Conservation (phyloP, 2,797 vertebrate species). For the Oryzias sinensis region DNA sequence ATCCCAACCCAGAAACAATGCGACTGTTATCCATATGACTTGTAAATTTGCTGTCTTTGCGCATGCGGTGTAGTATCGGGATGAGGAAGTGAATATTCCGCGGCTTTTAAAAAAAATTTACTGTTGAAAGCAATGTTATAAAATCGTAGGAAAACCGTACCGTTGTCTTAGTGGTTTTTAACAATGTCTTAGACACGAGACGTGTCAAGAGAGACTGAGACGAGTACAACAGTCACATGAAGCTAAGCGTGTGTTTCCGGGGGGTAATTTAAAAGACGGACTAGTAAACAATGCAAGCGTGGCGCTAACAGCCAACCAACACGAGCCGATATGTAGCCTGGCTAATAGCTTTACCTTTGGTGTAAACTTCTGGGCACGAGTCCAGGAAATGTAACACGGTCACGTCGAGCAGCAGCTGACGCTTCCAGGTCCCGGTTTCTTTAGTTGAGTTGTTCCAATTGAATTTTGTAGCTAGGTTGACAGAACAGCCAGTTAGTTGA, state of each 20-base stretch:
- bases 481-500: neutral
- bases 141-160: no score
- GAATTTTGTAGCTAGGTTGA: no score
- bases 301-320: slow-evolving; percentile 1
- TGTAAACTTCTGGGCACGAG: slow-evolving; percentile 16
- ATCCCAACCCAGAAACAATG: neutral
- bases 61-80: neutral
- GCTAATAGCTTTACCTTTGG: neutral
- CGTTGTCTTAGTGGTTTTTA: no score
- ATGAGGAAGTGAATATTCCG: slow-evolving; percentile 40
- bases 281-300: slow-evolving; percentile 52
- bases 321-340: neutral
- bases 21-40: slow-evolving; percentile 24
- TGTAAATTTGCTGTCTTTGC: slow-evolving; percentile 11
- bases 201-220: no score
- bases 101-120: neutral
- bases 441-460: no score
- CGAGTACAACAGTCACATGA: no score
- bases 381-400: slow-evolving; percentile 51
- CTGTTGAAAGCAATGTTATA: no score
- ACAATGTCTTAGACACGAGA: no score
- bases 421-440: neutral
- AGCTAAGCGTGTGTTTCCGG: slow-evolving; percentile 63
- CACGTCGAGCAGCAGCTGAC: slow-evolving; percentile 2
- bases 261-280: slow-evolving; percentile 62